phyloP scores from a whole-genome alignment of 2,888 invertebrate genomes.

The Andricus quercusramuli region DNA sequence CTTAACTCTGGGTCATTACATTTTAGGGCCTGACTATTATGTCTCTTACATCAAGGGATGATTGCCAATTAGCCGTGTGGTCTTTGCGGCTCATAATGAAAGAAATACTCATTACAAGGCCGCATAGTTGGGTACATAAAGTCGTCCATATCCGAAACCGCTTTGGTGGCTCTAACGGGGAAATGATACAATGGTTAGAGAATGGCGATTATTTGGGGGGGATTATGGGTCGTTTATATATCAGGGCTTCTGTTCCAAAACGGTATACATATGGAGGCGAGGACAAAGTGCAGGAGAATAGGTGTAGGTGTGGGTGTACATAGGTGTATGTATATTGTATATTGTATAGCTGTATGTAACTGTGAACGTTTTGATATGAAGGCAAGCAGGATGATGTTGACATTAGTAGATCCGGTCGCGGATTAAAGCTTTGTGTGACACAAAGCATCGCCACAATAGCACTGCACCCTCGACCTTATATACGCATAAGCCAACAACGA shows the following conservation, averaged over 20 bases:
- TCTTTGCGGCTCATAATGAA: conserved; percentile 45
- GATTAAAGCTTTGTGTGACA: conserved; percentile 76
- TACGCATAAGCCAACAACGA: conserved; percentile 57
- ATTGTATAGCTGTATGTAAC: conserved; percentile 49
- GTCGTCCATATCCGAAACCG: conserved; percentile 60
- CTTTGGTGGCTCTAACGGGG: conserved; percentile 61
- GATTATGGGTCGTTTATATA: conserved; percentile 19
- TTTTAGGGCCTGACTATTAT: conserved; percentile 19
- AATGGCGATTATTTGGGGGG: conserved; percentile 68
- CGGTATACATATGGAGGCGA: conserved; percentile 41
- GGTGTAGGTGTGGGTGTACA: not conserved
- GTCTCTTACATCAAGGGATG: conserved; percentile 4
- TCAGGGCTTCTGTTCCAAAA: conserved; percentile 43
- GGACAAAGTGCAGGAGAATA: conserved; percentile 30
- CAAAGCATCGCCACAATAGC: conserved; percentile 72
- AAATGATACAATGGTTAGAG: conserved; percentile 68
- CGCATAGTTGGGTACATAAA: conserved; percentile 53
- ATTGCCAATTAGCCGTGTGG: conserved; percentile 25
- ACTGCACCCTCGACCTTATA: conserved; percentile 70
- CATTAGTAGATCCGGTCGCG: conserved; percentile 76
- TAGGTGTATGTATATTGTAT: conserved; percentile 11
- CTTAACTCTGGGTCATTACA: not conserved
- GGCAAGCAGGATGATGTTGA: conserved; percentile 71
- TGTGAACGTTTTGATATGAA: conserved; percentile 46
- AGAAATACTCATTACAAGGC: conserved; percentile 62